Percentiles rank a stretch among this genome's conserved stretches.
Evolutionary conservation across 2,113 vertebrate species (phyloP).

Genomic region (Myanophis thanlyinensis): DNA sequence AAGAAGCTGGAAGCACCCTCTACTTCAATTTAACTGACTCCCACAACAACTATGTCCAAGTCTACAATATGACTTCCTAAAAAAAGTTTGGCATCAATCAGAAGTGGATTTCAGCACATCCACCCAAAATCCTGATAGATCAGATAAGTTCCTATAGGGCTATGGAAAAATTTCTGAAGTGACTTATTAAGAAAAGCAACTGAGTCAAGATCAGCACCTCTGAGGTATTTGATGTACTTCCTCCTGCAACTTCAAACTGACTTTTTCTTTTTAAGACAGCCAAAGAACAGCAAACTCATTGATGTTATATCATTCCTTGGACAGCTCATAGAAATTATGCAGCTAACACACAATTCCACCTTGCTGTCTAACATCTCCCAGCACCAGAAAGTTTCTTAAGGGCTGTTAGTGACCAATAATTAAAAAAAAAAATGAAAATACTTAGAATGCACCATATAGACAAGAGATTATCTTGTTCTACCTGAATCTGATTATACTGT

Average conservation of each 20-base stretch:
- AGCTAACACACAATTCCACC: not conserved
- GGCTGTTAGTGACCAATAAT: not conserved
- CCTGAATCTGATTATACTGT: constrained; percentile 32
- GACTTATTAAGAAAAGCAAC: constrained; percentile 4
- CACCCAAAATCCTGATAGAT: not conserved
- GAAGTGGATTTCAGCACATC: not conserved
- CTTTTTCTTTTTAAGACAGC: not conserved
- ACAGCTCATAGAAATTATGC: not conserved
- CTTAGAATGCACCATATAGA: constrained; percentile 16
- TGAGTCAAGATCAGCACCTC: constrained; percentile 4
- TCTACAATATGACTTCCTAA: constrained; percentile 29
- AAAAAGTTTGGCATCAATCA: constrained; percentile 1
- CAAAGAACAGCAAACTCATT: not conserved
- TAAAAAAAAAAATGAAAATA: not conserved
- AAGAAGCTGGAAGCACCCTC: not conserved
- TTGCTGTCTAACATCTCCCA: not conserved
- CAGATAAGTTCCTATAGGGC: not conserved
- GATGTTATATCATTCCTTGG: not conserved
- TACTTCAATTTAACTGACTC: not conserved
- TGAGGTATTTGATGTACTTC: not conserved
- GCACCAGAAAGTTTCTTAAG: not conserved
- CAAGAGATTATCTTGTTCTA: constrained; percentile 30
- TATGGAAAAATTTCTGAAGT: constrained; percentile 15
- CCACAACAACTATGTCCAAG: not conserved
- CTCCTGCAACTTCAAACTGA: not conserved